A percentile compares a stretch with the other conserved stretches of the same genome.
Evolutionary conservation across 2,113 vertebrate species (phyloP).

Genomic region (Lophius piscatorius): DNA sequence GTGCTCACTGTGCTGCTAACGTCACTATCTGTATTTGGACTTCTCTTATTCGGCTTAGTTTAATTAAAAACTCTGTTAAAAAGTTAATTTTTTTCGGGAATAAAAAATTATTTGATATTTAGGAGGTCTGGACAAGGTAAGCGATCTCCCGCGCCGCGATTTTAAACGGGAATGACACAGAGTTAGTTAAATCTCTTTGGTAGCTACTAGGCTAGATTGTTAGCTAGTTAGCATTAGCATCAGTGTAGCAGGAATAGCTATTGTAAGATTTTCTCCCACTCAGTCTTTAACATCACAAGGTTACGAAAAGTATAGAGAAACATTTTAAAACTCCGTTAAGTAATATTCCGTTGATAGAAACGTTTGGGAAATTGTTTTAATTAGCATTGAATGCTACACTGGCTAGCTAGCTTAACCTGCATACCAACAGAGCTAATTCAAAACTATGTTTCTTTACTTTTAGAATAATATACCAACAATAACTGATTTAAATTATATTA

Average conservation of each 20-base stretch:
- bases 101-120: slow-evolving; percentile 31
- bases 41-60: not conserved
- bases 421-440: too few relatives aligned
- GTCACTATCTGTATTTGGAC: not conserved
- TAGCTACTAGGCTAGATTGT: slow-evolving; percentile 49
- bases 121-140: slow-evolving; percentile 45
- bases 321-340: too few relatives aligned
- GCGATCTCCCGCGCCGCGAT: not conserved
- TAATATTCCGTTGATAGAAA: too few relatives aligned
- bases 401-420: too few relatives aligned
- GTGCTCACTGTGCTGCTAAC: slow-evolving; percentile 18
- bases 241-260: not conserved
- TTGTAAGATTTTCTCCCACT: too few relatives aligned
- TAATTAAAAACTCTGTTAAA: not conserved
- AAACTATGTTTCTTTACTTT: too few relatives aligned
- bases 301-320: too few relatives aligned
- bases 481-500: too few relatives aligned
- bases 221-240: slow-evolving; percentile 40
- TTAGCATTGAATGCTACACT: too few relatives aligned
- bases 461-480: too few relatives aligned
- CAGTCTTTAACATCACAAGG: too few relatives aligned
- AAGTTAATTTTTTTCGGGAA: slow-evolving; percentile 31
- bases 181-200: slow-evolving; percentile 34
- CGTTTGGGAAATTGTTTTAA: too few relatives aligned
- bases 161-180: not conserved